Conservation (phyloP, 2,888 invertebrate species). For the Lasioglossum morio region DNA sequence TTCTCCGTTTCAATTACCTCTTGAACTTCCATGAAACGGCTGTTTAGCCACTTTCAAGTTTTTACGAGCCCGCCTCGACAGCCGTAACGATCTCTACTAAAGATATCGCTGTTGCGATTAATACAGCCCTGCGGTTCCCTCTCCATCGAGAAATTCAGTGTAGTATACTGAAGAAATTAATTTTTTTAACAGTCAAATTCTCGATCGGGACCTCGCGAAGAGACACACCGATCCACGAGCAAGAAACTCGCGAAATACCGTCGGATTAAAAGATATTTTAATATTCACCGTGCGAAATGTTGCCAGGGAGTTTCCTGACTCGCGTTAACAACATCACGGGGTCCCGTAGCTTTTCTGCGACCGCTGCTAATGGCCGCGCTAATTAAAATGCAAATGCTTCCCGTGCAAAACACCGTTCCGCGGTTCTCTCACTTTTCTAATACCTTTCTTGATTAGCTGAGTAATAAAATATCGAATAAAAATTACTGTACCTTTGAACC, state of each 20-base stretch:
- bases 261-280: neutral
- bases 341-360: neutral
- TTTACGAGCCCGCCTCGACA: neutral
- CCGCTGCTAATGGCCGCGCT: neutral
- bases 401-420: neutral
- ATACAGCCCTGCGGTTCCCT: too few relatives aligned
- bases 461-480: too few relatives aligned
- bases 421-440: neutral
- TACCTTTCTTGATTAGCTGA: conserved; percentile 5
- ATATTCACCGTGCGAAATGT: neutral
- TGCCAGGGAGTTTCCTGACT: neutral
- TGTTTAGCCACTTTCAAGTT: conserved; percentile 1
- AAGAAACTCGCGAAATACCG: neutral
- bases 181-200: neutral
- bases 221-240: neutral
- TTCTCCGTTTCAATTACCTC: neutral
- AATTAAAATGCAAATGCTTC: conserved; percentile 29
- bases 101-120: neutral
- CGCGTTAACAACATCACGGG: neutral
- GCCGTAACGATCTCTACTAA: neutral
- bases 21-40: neutral
- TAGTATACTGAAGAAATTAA: too few relatives aligned
- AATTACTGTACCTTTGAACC: too few relatives aligned
- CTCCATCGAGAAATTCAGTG: too few relatives aligned
- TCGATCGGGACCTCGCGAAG: neutral